These are phyloP conservation scores for Catocala sponsa DNA, from an alignment of 2,888 invertebrate genomes.

Conservation along the genomic window DNA sequence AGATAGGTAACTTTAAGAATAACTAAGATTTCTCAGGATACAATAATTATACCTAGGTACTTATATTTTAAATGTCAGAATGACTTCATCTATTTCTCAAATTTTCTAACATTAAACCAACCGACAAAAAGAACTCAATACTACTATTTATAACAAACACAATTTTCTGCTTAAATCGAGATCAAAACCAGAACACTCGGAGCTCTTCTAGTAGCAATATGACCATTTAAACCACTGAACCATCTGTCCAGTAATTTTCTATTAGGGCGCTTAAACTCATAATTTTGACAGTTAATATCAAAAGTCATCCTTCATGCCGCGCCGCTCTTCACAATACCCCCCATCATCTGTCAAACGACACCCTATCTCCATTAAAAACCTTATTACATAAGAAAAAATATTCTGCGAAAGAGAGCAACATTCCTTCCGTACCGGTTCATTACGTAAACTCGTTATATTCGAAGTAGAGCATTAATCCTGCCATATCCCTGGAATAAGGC, in stretches of 20 bases:
- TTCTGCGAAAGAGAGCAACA: constrained; percentile 5
- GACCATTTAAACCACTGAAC: no score
- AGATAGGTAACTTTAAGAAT: background rate
- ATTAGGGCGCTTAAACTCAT: background rate
- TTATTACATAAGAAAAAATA: constrained; percentile 2
- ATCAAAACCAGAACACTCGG: no score
- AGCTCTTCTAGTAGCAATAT: no score
- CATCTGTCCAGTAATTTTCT: no score
- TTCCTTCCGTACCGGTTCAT: constrained; percentile 4
- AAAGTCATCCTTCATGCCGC: constrained; percentile 4
- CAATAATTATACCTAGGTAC: no score
- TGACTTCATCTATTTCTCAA: no score
- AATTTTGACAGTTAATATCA: constrained; percentile 8
- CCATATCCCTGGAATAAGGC: background rate
- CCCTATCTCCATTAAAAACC: constrained; percentile 1
- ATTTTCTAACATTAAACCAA: no score
- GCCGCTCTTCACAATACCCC: background rate
- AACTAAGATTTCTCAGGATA: no score
- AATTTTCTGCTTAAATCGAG: no score
- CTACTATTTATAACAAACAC: no score
- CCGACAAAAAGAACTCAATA: no score
- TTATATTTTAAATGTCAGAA: no score
- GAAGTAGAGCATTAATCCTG: constrained; percentile 5
- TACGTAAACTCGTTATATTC: background rate
- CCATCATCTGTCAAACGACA: constrained; percentile 9